These are phyloP conservation scores for Ellobius talpinus DNA, from an alignment of 2,113 vertebrate genomes.

Conservation along the genomic window DNA sequence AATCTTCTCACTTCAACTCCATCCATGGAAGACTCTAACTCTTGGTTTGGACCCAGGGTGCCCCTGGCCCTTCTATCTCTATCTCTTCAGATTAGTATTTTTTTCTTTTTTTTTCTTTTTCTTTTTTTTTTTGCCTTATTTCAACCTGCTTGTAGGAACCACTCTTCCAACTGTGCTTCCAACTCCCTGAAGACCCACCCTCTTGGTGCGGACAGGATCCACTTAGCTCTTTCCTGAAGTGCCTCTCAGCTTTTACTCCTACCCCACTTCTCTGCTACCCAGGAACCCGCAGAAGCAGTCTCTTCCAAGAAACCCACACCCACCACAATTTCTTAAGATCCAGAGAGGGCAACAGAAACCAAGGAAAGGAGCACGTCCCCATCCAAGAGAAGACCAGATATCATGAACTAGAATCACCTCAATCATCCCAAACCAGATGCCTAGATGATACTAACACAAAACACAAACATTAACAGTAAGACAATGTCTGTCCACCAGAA, in stretches of 20 bases:
- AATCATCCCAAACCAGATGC: neutral
- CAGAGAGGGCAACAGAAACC: neutral
- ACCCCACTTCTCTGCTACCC: neutral
- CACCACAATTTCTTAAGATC: neutral
- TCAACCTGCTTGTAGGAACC: too few relatives aligned
- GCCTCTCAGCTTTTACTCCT: neutral
- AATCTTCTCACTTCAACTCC: neutral
- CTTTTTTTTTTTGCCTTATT: neutral
- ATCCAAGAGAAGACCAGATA: neutral
- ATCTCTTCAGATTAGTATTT: neutral
- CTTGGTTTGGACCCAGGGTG: neutral
- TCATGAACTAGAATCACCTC: neutral
- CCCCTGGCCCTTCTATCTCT: neutral
- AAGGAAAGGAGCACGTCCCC: neutral
- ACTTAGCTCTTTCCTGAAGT: neutral
- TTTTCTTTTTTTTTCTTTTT: too few relatives aligned
- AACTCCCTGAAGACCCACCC: neutral
- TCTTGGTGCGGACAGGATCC: neutral
- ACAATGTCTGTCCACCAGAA: too few relatives aligned
- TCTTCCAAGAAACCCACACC: neutral
- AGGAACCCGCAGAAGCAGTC: neutral
- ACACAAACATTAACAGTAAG: neutral
- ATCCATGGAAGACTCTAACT: neutral
- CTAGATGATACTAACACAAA: neutral
- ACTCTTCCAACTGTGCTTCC: neutral